Evolutionary conservation across 1,140 invertebrate genomes (phyloP).

Genomic region (Cyclina sinensis): DNA sequence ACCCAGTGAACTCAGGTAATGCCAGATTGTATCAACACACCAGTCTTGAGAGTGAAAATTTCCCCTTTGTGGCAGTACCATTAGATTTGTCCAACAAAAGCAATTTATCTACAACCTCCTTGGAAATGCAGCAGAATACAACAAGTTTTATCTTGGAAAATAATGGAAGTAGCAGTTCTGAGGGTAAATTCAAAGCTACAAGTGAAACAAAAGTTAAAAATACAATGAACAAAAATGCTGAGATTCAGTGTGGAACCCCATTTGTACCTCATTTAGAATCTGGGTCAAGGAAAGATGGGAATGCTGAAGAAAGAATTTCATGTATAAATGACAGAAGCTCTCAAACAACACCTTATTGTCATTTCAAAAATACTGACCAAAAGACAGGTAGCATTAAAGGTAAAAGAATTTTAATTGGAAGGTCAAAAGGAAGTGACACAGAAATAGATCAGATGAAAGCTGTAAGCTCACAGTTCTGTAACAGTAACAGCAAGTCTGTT

Average conservation of each 20-base stretch:
- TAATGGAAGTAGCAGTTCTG: not conserved
- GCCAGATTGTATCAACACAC: not conserved
- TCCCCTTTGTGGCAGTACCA: not conserved
- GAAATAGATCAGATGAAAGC: not conserved
- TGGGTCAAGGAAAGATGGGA: not conserved
- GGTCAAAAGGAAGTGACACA: not conserved
- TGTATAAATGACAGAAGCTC: slow-evolving; percentile 14
- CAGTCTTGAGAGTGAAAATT: not conserved
- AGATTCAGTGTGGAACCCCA: slow-evolving; percentile 66
- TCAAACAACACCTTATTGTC: not conserved
- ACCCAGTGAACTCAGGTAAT: not conserved
- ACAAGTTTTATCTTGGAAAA: not conserved
- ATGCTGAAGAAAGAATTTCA: not conserved
- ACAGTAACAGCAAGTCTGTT: not conserved
- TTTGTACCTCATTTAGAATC: not conserved
- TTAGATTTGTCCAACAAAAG: slow-evolving; percentile 15
- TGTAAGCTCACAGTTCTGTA: not conserved
- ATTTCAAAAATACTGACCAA: not conserved
- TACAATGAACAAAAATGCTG: slow-evolving; percentile 45
- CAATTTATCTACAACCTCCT: not conserved
- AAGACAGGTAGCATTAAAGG: not conserved
- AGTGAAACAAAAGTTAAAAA: not conserved
- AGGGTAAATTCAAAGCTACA: not conserved
- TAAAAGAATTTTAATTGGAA: slow-evolving; percentile 2
- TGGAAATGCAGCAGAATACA: not conserved